Evolutionary conservation across 2,113 vertebrate genomes (phyloP).

Genomic region (Python bivittatus): DNA sequence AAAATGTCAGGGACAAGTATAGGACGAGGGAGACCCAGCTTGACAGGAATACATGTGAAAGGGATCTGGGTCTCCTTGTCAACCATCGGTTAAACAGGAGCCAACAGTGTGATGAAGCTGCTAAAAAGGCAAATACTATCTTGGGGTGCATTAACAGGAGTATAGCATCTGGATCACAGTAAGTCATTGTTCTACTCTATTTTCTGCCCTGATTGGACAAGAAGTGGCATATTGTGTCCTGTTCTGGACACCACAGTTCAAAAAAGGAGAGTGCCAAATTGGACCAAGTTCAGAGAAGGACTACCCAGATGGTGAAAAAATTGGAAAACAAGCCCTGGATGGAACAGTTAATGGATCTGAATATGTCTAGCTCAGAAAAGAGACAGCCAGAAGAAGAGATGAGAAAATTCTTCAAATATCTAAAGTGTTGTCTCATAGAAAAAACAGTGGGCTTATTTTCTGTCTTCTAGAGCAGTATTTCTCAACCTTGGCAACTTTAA

Average conservation of each 20-base stretch:
- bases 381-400: not conserved
- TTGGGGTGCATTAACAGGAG: not conserved
- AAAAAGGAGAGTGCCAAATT: not conserved
- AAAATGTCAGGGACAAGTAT: not conserved
- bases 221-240: not conserved
- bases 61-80: not conserved
- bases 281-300: not conserved
- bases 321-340: too few species aligned
- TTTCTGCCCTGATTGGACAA: not conserved
- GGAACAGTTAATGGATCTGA: not conserved
- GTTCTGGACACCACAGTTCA: not conserved
- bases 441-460: too few species aligned
- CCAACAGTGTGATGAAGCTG: not conserved
- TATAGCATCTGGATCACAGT: not conserved
- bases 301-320: too few species aligned
- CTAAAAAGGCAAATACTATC: not conserved
- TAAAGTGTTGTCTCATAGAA: too few species aligned
- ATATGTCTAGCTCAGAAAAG: not conserved
- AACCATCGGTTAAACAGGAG: not conserved
- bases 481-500: too few species aligned
- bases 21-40: not conserved
- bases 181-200: not conserved
- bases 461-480: too few species aligned
- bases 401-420: not conserved
- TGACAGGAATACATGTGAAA: not conserved